Conservation (phyloP, 2,113 vertebrate genomes). For the Anolis carolinensis region DNA sequence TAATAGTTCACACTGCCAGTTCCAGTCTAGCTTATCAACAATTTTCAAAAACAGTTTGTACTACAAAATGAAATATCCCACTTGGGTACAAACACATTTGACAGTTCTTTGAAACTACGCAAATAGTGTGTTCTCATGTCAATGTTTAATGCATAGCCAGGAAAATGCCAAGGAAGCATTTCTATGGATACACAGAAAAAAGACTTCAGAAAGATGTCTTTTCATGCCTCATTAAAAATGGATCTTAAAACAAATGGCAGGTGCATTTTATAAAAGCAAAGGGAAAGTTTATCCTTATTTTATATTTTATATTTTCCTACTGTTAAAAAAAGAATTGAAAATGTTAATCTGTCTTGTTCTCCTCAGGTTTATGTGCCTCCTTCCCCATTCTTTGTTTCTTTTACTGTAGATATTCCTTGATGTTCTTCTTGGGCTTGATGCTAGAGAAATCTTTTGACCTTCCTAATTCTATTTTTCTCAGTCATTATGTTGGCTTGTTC, state of each 20-base stretch:
- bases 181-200: not conserved
- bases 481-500: not conserved
- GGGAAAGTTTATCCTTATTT: not conserved
- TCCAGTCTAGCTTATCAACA: not conserved
- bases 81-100: not conserved
- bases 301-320: not conserved
- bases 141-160: not conserved
- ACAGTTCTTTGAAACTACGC: not conserved
- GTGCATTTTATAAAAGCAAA: not conserved
- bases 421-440: not conserved
- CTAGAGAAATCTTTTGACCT: not conserved
- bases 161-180: not conserved
- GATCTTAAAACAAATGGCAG: conserved; percentile 2
- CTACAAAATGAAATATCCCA: not conserved
- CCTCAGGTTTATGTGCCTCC: not conserved
- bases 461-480: not conserved
- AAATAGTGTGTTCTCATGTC: not conserved
- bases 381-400: not conserved
- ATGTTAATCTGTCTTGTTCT: not conserved
- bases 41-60: not conserved
- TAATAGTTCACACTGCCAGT: not conserved
- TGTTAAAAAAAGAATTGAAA: not conserved
- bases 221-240: conserved; percentile 10
- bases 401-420: not conserved
- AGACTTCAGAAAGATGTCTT: not conserved